These are phyloP conservation scores for Microcebus tavaratra DNA, from an alignment of 2,113 vertebrate species.

Conservation along the genomic window DNA sequence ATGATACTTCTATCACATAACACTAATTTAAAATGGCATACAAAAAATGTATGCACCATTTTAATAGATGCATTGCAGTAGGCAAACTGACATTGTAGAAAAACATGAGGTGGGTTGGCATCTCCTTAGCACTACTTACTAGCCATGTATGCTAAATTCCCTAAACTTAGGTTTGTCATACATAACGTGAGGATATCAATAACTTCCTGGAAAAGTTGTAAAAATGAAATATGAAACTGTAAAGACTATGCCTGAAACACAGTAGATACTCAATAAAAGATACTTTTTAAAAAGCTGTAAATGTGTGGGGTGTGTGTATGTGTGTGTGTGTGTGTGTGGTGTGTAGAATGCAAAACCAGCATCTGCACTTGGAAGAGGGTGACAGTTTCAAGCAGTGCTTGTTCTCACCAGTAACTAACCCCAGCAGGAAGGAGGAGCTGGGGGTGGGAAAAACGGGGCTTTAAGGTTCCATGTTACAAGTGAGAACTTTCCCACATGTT, in stretches of 20 bases:
- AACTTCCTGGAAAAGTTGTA: not conserved
- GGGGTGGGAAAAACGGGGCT: not conserved
- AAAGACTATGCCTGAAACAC: not conserved
- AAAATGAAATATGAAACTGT: not conserved
- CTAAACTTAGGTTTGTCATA: not conserved
- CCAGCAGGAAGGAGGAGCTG: not conserved
- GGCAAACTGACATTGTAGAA: not conserved
- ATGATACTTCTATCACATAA: not conserved
- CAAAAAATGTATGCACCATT: not conserved
- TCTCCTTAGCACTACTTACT: not conserved
- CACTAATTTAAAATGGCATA: conserved; percentile 30
- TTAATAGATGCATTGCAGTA: not conserved
- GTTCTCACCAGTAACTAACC: not conserved
- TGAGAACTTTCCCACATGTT: conserved; percentile 4
- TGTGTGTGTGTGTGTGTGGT: not conserved
- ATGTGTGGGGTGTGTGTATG: not conserved
- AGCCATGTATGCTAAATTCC: not conserved
- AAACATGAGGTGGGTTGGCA: not conserved
- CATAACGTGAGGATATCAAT: not conserved
- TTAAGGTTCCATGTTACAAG: not conserved
- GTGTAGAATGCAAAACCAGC: not conserved
- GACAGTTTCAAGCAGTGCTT: not conserved
- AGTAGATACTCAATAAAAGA: not conserved
- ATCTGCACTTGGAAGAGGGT: not conserved
- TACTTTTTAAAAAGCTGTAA: not conserved